A percentile compares a stretch with the other conserved stretches of the same genome.
Evolutionary conservation across 2,797 vertebrate genomes (phyloP).

Genomic region (Agapornis canus): DNA sequence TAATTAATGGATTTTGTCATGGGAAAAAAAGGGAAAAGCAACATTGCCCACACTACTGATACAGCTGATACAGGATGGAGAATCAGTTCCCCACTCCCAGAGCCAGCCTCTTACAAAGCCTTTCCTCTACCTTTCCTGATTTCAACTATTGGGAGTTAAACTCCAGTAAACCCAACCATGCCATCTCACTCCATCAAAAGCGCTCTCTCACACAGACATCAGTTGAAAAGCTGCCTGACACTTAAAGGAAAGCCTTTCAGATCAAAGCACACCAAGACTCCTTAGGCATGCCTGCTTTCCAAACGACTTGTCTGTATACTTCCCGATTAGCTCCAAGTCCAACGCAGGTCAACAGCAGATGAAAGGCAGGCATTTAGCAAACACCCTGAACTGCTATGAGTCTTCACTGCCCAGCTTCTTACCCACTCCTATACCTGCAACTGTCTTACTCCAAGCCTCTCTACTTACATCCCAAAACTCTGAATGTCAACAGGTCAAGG

Average conservation of each 20-base stretch:
- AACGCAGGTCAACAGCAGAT: background rate
- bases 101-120: background rate
- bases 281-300: background rate
- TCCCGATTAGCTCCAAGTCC: background rate
- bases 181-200: background rate
- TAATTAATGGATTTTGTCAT: slow-evolving; percentile 16
- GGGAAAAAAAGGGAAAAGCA: background rate
- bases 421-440: background rate
- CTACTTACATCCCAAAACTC: background rate
- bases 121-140: background rate
- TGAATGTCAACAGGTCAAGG: background rate
- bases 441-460: background rate
- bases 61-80: background rate
- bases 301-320: background rate
- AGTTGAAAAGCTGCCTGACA: background rate
- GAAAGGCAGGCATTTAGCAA: background rate
- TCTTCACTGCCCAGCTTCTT: background rate
- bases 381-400: background rate
- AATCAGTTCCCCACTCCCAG: background rate
- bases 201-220: background rate
- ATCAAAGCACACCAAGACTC: background rate
- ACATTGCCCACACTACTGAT: background rate
- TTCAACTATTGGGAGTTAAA: background rate
- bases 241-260: background rate
- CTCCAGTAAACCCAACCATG: background rate